phyloP scores from a whole-genome alignment of 2,888 invertebrate genomes.

The Branchipolynoe longqiensis region DNA sequence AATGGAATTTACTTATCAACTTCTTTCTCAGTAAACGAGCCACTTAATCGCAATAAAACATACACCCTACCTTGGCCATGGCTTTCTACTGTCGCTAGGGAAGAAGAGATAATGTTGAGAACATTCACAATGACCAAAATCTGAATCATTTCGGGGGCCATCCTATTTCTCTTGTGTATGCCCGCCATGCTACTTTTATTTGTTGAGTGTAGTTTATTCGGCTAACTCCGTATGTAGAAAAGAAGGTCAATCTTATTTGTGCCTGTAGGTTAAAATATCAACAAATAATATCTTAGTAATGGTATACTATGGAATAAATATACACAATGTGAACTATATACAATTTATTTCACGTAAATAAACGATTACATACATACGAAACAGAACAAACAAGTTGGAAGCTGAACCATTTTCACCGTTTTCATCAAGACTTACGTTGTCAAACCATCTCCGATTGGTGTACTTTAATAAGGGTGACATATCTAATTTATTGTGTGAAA shows the following conservation, averaged over 20 bases:
- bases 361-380: background rate
- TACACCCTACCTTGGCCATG: conserved; percentile 79
- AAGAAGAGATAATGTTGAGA: conserved; percentile 75
- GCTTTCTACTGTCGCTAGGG: conserved; percentile 79
- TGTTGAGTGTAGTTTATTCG: conserved; percentile 22
- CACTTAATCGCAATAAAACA: background rate
- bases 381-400: background rate
- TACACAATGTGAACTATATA: background rate
- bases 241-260: conserved; percentile 25
- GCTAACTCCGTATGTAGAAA: conserved; percentile 25
- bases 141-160: conserved; percentile 77
- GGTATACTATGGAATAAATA: background rate
- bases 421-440: conserved; percentile 2
- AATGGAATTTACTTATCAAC: background rate
- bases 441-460: background rate
- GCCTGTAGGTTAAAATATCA: background rate
- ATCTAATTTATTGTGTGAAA: conserved; percentile 24
- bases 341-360: background rate
- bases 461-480: background rate
- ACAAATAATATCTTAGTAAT: background rate
- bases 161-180: conserved; percentile 75
- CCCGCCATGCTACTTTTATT: conserved; percentile 76
- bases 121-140: conserved; percentile 78
- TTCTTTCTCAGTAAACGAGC: background rate
- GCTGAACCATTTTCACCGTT: background rate